Evolutionary conservation across 2,888 invertebrate genomes (phyloP), one percentile per base, ranked within the genome.

Genomic region (Tachystola acroxantha): DNA sequence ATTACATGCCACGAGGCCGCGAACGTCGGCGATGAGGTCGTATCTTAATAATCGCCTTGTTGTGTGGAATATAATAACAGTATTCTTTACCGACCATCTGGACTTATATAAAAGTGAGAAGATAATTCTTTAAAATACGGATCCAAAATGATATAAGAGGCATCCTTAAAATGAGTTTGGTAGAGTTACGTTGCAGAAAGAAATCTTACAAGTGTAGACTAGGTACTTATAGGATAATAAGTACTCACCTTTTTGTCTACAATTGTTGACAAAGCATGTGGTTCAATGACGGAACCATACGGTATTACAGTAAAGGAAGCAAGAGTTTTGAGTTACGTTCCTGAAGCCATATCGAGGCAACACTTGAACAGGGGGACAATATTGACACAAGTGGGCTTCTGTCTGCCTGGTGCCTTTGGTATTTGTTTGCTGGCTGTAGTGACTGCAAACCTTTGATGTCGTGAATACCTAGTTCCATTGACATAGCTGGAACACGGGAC

Each of bases 311-410:
- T 24, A n/a, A n/a, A 32, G 32, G 19, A 30, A 30, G 30, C 10
- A 32, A 32, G 14, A 56, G 69, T 64, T 72, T 71, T 54, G 50
- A 50, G 53, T 72, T 66, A 66, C 70, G 49, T 57, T n/a, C 46
- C 64, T 57, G 79, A 79, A 81, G 75, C 78, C 77, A 45, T 72
- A 78, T 55, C 55, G 55, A 48, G 48, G 24, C 24, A n/a, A 54
- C 55, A 56, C 53, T 59, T 55, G 61, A 58, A 54, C 58, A 45
- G 53, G 56, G 24, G 53, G 46, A 59, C 57, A 67, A 71, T 79
- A 76, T 81, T 79, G 71, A 79, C 73, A 67, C 79, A 76, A 82
- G 74, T 81, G 75, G 62, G 70, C 64, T 71, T 71, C 69, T 58
- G 53, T 58, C 51, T 54, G 42, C 44, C 39, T 31, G 12, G 4